A percentile compares a stretch with the other conserved stretches of the same genome.
phyloP scores from a whole-genome alignment of 2,888 invertebrate species.

The Tenthredo scrophulariae region DNA sequence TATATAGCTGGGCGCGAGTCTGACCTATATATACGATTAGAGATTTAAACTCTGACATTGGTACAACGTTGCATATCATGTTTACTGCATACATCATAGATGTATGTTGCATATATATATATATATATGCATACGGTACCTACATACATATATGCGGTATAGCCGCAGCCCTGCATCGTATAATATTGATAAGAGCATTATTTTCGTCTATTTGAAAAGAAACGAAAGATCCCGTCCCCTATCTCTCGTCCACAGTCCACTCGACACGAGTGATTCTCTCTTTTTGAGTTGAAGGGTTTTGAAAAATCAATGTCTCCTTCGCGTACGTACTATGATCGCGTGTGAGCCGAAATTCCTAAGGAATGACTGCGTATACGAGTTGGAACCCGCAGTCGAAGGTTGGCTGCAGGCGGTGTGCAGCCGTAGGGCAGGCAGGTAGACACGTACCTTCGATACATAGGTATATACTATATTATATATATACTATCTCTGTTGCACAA shows the following conservation, averaged over 20 bases:
- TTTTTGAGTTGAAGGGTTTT: conserved; percentile 22
- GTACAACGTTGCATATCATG: background rate
- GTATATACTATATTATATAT: background rate
- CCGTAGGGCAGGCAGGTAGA: conserved; percentile 31
- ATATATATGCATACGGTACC: background rate
- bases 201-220: background rate
- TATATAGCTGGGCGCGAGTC: background rate
- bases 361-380: background rate
- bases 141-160: background rate
- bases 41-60: background rate
- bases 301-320: conserved; percentile 43
- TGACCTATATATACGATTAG: background rate
- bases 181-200: background rate
- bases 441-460: background rate
- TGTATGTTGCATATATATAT: background rate
- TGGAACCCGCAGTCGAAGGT: background rate
- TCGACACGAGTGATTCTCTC: conserved; percentile 25
- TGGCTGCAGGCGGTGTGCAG: conserved; percentile 1
- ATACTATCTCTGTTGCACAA: conserved; percentile 44
- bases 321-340: background rate
- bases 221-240: background rate
- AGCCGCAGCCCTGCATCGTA: background rate
- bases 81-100: background rate
- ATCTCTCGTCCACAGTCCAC: background rate
- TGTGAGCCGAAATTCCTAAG: conserved; percentile 19